Conservation (phyloP, 2,113 vertebrate genomes). For the Coturnix japonica region DNA sequence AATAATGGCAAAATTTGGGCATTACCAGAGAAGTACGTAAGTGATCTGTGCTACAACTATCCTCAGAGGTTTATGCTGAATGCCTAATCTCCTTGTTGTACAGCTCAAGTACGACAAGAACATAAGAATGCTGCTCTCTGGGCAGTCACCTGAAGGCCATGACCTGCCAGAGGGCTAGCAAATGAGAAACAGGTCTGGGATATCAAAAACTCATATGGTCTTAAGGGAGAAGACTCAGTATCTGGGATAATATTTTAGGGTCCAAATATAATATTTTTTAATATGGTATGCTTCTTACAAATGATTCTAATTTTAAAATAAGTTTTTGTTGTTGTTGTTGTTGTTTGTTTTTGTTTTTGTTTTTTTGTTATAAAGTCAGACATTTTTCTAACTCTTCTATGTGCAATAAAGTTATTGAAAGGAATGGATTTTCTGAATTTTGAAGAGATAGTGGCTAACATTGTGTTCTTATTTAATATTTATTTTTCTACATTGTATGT, state of each 20-base stretch:
- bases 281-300: background rate
- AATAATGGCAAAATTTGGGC: background rate
- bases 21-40: background rate
- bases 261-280: background rate
- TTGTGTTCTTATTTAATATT: background rate
- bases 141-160: background rate
- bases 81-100: background rate
- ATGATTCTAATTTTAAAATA: background rate
- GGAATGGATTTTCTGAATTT: background rate
- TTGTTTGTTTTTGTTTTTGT: too few species aligned
- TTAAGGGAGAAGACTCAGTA: background rate
- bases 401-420: background rate
- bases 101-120: background rate
- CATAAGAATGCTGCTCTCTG: background rate
- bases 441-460: background rate
- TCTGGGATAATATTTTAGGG: background rate
- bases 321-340: background rate
- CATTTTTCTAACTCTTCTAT: background rate
- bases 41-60: background rate
- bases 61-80: background rate
- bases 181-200: background rate
- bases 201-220: background rate
- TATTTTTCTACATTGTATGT: conserved; percentile 2
- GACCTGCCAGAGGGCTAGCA: background rate
- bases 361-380: background rate